Evolutionary conservation across 2,113 vertebrate species (phyloP), one percentile per base, ranked within the genome.

Genomic region (Montifringilla adamsi): DNA sequence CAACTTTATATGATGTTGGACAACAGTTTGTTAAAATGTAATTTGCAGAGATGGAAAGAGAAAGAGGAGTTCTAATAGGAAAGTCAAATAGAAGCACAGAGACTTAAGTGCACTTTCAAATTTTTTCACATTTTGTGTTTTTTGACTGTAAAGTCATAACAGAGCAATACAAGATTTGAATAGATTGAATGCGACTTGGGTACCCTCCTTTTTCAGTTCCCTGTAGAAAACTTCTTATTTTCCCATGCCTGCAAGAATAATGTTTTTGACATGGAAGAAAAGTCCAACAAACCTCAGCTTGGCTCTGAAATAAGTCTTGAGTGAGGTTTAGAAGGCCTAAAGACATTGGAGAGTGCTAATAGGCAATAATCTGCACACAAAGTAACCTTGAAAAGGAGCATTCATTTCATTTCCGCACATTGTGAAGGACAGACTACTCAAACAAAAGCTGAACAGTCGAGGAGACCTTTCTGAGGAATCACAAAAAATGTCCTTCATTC

Each of bases 71-170:
- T 74, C 17, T 81, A 39, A 63, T 4, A 44, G 4, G 18, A 74
- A 74, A 26, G 3, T 27, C 9, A 52, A 41, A 47, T 9, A 44
- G 31, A 78, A 53, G 3, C 39, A 21, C 15, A 66, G 4, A 23
- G 11, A 4, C 26, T 49, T 13, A 90, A 28, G 8, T 23, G 3
- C 7, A 2, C 1, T 1, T 75, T 85, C 4, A 5, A 56, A 23
- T 72, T 68, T 67, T 15, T 60, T 68, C 47, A 56, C 2, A 16
- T 77, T 55, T 39, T 75, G 1, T 77, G 5, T 0, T 49, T 91
- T 92, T 84, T 21, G 27, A 17, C 12, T 37, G 10, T 49, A 80
- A 88, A 74, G 3, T 23, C 77, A 9, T 46, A 50, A 22, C 6
- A 52, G 7, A 39, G 21, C 2, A 77, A 86, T 26, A 81, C 0